Percentiles rank a stretch among this genome's conserved stretches.
These are phyloP conservation scores for Aselliscus stoliczkanus DNA, from an alignment of 2,797 vertebrate species.

Conservation along the genomic window DNA sequence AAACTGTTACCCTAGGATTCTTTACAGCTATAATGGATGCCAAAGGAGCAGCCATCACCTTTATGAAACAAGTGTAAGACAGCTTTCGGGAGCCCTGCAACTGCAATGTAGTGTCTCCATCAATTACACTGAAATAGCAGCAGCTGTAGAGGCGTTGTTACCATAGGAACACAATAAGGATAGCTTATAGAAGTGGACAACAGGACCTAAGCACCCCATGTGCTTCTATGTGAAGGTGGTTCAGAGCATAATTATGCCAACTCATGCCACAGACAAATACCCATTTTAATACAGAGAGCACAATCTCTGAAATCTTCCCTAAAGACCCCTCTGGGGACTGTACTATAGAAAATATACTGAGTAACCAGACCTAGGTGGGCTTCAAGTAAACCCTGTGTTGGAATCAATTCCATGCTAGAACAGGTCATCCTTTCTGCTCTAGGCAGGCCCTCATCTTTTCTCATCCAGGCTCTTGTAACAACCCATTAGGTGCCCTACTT, in stretches of 20 bases:
- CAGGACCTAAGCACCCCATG: conserved; percentile 9
- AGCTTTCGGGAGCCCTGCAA: conserved; percentile 33
- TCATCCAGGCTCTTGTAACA: not conserved
- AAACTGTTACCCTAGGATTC: not conserved
- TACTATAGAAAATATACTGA: not conserved
- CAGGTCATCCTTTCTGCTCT: not conserved
- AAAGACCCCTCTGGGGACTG: not conserved
- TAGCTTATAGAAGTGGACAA: conserved; percentile 57
- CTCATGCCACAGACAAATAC: conserved; percentile 31
- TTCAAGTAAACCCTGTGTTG: not conserved
- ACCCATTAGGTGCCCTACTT: not conserved
- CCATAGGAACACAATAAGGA: conserved; percentile 64
- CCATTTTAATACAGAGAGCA: not conserved
- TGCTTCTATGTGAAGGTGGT: conserved; percentile 41
- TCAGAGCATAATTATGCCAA: conserved; percentile 46
- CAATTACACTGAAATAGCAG: conserved; percentile 68
- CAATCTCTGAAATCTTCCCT: not conserved
- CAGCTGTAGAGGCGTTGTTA: conserved; percentile 60
- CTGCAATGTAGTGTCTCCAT: conserved; percentile 36
- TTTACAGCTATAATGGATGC: conserved; percentile 27
- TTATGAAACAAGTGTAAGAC: conserved; percentile 41
- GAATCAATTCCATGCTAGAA: not conserved
- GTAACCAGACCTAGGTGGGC: not conserved
- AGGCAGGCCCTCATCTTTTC: not conserved
- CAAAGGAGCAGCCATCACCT: conserved; percentile 49